These are phyloP conservation scores for Chlorodrepanis virens DNA, from an alignment of 2,113 vertebrate species.

Conservation along the genomic window DNA sequence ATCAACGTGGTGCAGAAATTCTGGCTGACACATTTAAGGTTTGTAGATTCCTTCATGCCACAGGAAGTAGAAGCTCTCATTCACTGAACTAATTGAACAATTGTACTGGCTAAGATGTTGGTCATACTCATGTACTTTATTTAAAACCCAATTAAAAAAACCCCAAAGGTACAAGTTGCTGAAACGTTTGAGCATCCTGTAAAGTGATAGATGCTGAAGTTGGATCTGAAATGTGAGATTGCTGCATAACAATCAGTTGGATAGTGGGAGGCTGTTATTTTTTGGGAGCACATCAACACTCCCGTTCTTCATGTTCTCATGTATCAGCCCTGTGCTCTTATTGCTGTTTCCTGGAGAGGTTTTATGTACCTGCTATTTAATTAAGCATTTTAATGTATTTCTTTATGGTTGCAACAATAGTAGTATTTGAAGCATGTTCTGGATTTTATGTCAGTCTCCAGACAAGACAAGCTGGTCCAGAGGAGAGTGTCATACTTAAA, in stretches of 20 bases:
- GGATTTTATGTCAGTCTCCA: background rate
- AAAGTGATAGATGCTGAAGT: background rate
- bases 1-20: constrained; percentile 97
- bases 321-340: background rate
- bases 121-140: background rate
- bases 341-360: background rate
- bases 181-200: background rate
- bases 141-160: background rate
- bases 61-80: background rate
- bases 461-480: background rate
- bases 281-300: background rate
- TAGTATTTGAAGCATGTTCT: background rate
- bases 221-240: background rate
- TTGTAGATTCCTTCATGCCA: constrained; percentile 42
- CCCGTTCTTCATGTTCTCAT: background rate
- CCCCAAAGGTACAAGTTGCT: background rate
- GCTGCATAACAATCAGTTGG: background rate
- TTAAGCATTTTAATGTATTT: background rate
- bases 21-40: constrained; percentile 97
- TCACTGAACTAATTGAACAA: background rate
- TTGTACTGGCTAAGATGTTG: background rate
- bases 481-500: background rate
- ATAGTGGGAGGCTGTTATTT: background rate
- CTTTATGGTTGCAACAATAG: background rate
- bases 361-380: background rate